phyloP scores from a whole-genome alignment of 2,888 invertebrate species.

The Stenurella melanura region DNA sequence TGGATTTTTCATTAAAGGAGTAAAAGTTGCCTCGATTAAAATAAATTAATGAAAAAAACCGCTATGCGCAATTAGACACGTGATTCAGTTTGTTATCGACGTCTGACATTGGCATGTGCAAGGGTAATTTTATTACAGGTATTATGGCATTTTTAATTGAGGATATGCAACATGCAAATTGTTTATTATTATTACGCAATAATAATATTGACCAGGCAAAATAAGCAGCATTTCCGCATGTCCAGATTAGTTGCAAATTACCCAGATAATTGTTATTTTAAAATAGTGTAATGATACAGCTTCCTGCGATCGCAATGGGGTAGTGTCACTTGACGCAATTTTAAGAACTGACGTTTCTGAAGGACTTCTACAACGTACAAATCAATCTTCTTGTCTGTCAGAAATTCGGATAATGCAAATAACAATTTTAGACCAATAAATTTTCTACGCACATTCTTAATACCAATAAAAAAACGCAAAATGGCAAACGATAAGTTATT shows the following conservation, averaged over 20 bases:
- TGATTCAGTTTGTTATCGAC: neutral
- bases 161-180: slow-evolving; percentile 34
- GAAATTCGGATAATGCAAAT: too few relatives aligned
- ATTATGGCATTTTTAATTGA: slow-evolving; percentile 28
- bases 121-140: slow-evolving; percentile 14
- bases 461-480: too few relatives aligned
- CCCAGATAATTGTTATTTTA: too few relatives aligned
- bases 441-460: too few relatives aligned
- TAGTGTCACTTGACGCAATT: too few relatives aligned
- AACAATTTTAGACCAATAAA: too few relatives aligned
- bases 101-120: slow-evolving; percentile 17
- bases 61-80: neutral
- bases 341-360: too few relatives aligned
- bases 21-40: neutral
- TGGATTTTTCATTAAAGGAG: neutral
- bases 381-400: too few relatives aligned
- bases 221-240: slow-evolving; percentile 4
- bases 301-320: too few relatives aligned
- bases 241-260: neutral
- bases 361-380: too few relatives aligned
- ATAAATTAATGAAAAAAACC: neutral
- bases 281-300: too few relatives aligned
- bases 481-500: too few relatives aligned
- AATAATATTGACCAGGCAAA: slow-evolving; percentile 14
- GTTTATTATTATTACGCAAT: slow-evolving; percentile 20